Evolutionary conservation across 1,140 invertebrate species (phyloP).

Genomic region (Dreissena rostriformis): DNA sequence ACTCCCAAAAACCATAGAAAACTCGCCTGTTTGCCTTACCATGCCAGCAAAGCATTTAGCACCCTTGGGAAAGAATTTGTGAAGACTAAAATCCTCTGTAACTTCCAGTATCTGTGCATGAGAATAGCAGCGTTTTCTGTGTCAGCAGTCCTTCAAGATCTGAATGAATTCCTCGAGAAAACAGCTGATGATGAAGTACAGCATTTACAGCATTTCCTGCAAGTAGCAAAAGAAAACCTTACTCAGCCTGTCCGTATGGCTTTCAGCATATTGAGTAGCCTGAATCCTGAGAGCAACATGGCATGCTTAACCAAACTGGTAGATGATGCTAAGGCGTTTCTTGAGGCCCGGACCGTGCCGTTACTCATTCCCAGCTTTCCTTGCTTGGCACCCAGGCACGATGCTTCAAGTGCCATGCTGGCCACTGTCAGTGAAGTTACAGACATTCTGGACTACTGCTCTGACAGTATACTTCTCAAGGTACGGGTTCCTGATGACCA

Average conservation of each 20-base stretch:
- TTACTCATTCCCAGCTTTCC: slow-evolving; percentile 68
- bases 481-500: slow-evolving; percentile 26
- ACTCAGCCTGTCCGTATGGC: slow-evolving; percentile 54
- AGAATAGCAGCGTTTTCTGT: slow-evolving; percentile 64
- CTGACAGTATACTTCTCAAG: background rate
- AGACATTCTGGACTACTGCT: slow-evolving; percentile 21
- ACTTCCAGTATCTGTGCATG: slow-evolving; percentile 65
- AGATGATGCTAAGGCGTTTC: slow-evolving; percentile 54
- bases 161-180: slow-evolving; percentile 60
- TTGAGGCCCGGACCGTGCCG: slow-evolving; percentile 44
- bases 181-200: slow-evolving; percentile 67
- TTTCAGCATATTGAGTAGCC: slow-evolving; percentile 62
- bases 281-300: slow-evolving; percentile 45
- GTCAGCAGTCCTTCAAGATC: slow-evolving; percentile 57
- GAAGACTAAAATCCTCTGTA: slow-evolving; percentile 67
- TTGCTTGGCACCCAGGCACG: slow-evolving; percentile 63
- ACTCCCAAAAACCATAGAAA: slow-evolving; percentile 65
- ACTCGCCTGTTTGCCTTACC: slow-evolving; percentile 70
- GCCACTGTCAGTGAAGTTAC: slow-evolving; percentile 33
- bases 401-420: slow-evolving; percentile 46
- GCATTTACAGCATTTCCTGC: slow-evolving; percentile 60
- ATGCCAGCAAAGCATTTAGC: slow-evolving; percentile 60
- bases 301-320: slow-evolving; percentile 55
- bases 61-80: slow-evolving; percentile 52
- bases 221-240: slow-evolving; percentile 51